Percentiles rank a stretch among this genome's conserved stretches.
Evolutionary conservation across 2,797 vertebrate genomes (phyloP).

Genomic region (Acropternis orthonyx): DNA sequence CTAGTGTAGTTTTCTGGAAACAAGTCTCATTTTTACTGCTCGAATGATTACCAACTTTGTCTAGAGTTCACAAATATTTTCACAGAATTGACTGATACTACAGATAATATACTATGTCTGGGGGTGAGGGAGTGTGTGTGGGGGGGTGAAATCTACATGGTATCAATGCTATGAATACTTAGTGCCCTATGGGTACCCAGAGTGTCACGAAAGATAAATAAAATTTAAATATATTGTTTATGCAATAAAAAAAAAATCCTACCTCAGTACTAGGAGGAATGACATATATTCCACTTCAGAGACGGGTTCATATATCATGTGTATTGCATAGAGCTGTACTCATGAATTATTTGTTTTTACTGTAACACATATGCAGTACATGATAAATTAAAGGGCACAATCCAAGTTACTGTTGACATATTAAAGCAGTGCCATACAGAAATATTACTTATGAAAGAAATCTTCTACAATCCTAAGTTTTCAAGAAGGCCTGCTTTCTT

Average conservation of each 20-base stretch:
- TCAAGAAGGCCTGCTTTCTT: not conserved
- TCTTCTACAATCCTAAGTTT: slow-evolving; percentile 22
- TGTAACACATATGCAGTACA: not conserved
- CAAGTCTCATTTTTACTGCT: not conserved
- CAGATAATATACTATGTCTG: not conserved
- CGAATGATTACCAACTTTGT: accelerated
- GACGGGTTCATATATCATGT: not conserved
- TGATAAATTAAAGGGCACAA: slow-evolving; percentile 23
- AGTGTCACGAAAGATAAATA: not conserved
- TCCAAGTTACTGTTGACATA: not conserved
- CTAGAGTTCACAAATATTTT: not conserved
- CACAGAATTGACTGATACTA: not conserved
- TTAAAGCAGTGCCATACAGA: not conserved
- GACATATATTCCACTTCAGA: not conserved
- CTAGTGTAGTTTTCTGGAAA: not conserved
- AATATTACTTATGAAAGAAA: slow-evolving; percentile 38
- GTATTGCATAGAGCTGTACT: not conserved
- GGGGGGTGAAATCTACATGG: accelerated
- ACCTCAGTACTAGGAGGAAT: not conserved
- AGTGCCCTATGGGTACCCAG: not conserved
- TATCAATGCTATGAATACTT: not conserved
- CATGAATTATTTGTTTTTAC: slow-evolving; percentile 23
- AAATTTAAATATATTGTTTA: slow-evolving; percentile 17
- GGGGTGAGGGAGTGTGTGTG: too few species aligned
- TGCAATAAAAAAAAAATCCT: not conserved